A percentile compares a stretch with the other conserved stretches of the same genome.
Evolutionary conservation across 2,113 vertebrate species (phyloP).

Genomic region (Amia ocellicauda): DNA sequence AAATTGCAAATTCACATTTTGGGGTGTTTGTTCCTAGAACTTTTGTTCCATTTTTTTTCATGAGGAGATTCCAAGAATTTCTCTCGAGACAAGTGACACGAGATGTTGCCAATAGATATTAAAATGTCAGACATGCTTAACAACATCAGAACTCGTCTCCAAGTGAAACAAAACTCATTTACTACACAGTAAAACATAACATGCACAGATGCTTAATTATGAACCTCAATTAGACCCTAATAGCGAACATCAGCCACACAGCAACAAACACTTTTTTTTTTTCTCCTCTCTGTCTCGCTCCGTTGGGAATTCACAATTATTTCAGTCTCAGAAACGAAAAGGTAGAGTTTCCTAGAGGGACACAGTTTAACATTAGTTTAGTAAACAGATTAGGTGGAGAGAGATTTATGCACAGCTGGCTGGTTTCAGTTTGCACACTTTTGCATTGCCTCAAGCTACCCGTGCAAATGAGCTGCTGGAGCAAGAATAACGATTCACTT

Average conservation of each 20-base stretch:
- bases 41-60: too few species aligned
- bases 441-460: neutral
- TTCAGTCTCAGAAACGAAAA: neutral
- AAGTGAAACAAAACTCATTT: too few species aligned
- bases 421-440: neutral
- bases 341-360: neutral
- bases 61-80: too few species aligned
- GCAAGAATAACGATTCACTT: neutral
- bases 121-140: neutral
- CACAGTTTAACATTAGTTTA: neutral
- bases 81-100: too few species aligned
- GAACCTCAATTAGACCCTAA: neutral
- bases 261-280: constrained; percentile 1
- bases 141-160: too few species aligned
- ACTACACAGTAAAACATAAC: neutral
- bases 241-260: too few species aligned
- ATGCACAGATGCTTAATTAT: neutral
- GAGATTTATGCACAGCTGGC: neutral
- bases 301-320: too few species aligned
- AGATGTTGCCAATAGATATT: too few species aligned
- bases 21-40: too few species aligned
- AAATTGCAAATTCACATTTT: too few species aligned
- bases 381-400: neutral
- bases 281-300: constrained; percentile 27
- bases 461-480: neutral